Percentiles rank a stretch among this genome's conserved stretches.
phyloP scores from a whole-genome alignment of 2,113 vertebrate species.

The Ailuropoda melanoleuca region DNA sequence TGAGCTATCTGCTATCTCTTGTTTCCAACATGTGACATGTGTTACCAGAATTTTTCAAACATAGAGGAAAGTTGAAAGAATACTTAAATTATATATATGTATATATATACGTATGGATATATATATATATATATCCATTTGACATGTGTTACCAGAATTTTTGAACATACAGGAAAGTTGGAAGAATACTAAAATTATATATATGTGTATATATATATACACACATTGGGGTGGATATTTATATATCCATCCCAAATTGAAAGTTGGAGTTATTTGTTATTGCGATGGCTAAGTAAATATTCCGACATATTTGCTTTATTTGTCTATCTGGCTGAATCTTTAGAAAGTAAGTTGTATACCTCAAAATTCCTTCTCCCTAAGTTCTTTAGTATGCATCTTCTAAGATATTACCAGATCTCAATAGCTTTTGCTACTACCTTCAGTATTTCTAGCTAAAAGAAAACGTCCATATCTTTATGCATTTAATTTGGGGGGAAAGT shows the following conservation, averaged over 20 bases:
- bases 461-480: background rate
- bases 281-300: background rate
- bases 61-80: background rate
- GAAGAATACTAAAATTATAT: background rate
- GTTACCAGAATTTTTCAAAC: background rate
- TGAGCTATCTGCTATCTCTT: background rate
- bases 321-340: background rate
- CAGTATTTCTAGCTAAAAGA: conserved; percentile 1
- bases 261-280: background rate
- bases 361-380: background rate
- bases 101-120: background rate
- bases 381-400: background rate
- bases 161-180: background rate
- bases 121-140: background rate
- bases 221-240: no score
- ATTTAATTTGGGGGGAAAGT: background rate
- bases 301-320: background rate
- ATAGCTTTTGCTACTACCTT: background rate
- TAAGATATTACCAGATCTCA: background rate
- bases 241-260: background rate
- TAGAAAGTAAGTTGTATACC: background rate
- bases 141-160: background rate
- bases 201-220: background rate
- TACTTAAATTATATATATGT: background rate
- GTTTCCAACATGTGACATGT: background rate